Base-by-base conservation (phyloP, 2,797 vertebrate species). In the Limosa lapponica region DNA sequence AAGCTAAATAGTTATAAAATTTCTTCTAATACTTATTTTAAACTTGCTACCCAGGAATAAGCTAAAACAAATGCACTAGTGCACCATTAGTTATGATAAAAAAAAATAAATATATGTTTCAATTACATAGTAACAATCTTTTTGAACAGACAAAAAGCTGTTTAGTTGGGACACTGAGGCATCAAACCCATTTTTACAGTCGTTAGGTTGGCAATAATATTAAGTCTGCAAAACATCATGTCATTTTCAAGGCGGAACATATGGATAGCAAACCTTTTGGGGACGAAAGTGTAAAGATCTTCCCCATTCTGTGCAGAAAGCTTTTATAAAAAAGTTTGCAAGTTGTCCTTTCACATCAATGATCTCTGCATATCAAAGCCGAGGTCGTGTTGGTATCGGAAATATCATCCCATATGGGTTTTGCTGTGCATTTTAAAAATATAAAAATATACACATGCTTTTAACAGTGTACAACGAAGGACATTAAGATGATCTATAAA, bases 361-460 rank as follows among this genome's bases (percentile, higher is more conserved):
- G 94, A 95, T 96, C 93, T 96, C 94, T 95, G 95, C 82, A 90
- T 72, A 95, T 95, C 93, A 97, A 96, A 96, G 95, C 66, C 80
- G 81, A 96, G 91, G 95, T 96, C 80, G 69, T 91, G 93, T 84
- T 96, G 94, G 89, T 95, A 96, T 95, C 89, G 62, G 94, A 96
- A 95, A 94, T 95, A 93, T 95, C 95, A 89, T 95, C 95, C 92
- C 90, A 96, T 94, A 93, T 61, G 91, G 93, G 96, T 85, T 96
- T 96, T 90, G 95, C 93, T 95, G 93, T 89, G 93, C 90, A 94
- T 96, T 96, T 97, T 92, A 94, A 96, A 97, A 96, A 97, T 96
- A 96, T 95, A 96, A 95, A 95, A 87, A 96, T 93, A 96, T 77
- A 95, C 91, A 96, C 91, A 79, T 90, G 93, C 90, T 96, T 96